Conservation (phyloP, 2,113 vertebrate genomes). For the Crotalus viridis region DNA sequence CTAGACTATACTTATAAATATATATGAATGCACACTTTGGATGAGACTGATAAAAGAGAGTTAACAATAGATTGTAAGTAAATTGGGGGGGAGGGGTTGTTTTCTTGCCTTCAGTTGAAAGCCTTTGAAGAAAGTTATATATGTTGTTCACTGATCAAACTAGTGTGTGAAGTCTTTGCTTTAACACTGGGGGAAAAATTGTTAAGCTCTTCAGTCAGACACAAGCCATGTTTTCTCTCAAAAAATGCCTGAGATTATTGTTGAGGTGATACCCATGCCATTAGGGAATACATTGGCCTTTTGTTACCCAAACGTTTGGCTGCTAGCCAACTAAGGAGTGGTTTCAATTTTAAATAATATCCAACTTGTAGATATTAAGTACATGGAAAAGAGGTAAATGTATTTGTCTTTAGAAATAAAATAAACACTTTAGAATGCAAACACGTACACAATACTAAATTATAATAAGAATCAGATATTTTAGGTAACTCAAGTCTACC, state of each 20-base stretch:
- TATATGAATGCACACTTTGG: constrained; percentile 15
- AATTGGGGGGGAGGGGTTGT: neutral
- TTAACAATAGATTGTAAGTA: constrained; percentile 9
- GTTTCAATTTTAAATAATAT: neutral
- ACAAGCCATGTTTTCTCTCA: constrained; percentile 7
- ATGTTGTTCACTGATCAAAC: neutral
- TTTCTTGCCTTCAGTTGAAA: neutral
- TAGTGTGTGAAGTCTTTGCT: neutral
- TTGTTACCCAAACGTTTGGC: neutral
- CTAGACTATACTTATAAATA: neutral
- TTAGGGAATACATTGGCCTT: constrained; percentile 20
- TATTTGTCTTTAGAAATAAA: neutral
- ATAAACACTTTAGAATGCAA: neutral
- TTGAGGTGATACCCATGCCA: neutral
- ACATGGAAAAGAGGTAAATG: neutral
- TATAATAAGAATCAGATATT: neutral
- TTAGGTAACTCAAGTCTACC: neutral
- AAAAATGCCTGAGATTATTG: constrained; percentile 10
- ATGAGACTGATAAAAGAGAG: neutral
- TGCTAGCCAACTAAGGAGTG: neutral
- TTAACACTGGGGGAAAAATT: neutral
- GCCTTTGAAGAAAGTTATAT: neutral
- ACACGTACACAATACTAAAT: neutral
- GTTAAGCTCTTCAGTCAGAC: neutral
- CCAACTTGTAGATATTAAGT: fast-evolving